These are phyloP conservation scores for Peromyscus californicus DNA, from an alignment of 2,113 vertebrate species.

Conservation along the genomic window DNA sequence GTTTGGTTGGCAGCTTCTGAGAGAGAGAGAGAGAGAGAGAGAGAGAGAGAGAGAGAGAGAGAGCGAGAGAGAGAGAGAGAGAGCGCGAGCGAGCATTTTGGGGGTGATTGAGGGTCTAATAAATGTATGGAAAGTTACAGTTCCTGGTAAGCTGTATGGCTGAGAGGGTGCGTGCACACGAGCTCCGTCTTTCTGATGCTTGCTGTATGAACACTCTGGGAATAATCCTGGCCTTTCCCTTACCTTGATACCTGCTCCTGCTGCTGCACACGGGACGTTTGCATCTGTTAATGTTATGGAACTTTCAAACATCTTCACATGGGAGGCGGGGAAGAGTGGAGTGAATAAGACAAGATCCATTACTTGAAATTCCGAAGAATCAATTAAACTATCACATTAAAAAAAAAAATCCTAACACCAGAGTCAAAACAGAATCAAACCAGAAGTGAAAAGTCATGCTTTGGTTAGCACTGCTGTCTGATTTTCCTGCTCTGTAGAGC, in stretches of 20 bases:
- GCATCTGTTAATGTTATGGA: background rate
- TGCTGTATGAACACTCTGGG: background rate
- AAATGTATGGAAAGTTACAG: background rate
- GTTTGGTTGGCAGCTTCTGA: conserved; percentile 63
- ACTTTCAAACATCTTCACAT: background rate
- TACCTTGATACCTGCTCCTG: background rate
- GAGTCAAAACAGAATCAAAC: background rate
- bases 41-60: background rate
- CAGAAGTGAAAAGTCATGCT: background rate
- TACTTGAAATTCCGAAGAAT: background rate
- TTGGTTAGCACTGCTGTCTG: background rate
- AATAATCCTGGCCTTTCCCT: background rate
- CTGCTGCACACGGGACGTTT: background rate
- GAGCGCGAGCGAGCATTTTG: background rate
- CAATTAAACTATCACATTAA: background rate
- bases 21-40: background rate
- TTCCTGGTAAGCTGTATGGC: background rate
- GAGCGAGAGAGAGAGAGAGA: background rate
- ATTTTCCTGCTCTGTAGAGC: background rate
- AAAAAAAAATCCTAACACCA: background rate
- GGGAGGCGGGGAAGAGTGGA: background rate
- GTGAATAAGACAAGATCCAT: background rate
- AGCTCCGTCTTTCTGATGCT: background rate
- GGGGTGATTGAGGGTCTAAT: background rate
- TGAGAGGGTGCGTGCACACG: background rate